Evolutionary conservation across 2,797 vertebrate species (phyloP), one percentile per base, ranked within the genome.

Genomic region (Eulemur mongoz): DNA sequence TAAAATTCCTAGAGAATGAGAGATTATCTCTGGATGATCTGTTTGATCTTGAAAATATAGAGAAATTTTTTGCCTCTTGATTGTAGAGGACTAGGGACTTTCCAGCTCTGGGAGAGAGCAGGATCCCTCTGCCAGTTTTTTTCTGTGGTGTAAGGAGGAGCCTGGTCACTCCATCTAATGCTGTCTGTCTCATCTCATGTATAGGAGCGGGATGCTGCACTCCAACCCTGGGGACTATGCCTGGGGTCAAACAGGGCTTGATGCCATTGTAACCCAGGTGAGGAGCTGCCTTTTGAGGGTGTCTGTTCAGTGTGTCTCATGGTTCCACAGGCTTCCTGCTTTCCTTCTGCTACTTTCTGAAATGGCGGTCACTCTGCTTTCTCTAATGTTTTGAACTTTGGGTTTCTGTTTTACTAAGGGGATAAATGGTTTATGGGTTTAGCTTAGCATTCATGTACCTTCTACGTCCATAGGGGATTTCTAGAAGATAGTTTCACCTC

Each of bases 251-350:
- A 99, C 99, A 63, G 99, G 99, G 95, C 99, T 99, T 17, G 99
- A 99, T 25, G 99, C 99, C 1, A 99, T 99, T 82, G 99, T 99
- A 98, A 99, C 99, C 84, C 99, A 99, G 99, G 99, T 99, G 97
- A 98, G 98, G 38, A 73, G 73, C 89, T 97, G 72, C 94, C 80
- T 84, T 92, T 70, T 59, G 9, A n/a, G 14, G 72, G n/a, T 32
- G 50, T 97, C 85, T 93, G 50, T 93, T 86, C 70, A 59, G 73
- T 63, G 67, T 92, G 96, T 96, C 73, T 88, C 12, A 0, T 61
- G 43, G 30, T 30, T 69, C 84, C 90, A 76, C 61, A 91, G 80
- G 50, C 73, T 78, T 95, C 67, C 86, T 96, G 79, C 83, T 85
- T 78, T 95, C 87, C 78, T 97, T 94, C 93, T 94, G 85, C 91